Evolutionary conservation across 2,797 vertebrate species (phyloP).

Genomic region (Schizothorax lantsangensis): DNA sequence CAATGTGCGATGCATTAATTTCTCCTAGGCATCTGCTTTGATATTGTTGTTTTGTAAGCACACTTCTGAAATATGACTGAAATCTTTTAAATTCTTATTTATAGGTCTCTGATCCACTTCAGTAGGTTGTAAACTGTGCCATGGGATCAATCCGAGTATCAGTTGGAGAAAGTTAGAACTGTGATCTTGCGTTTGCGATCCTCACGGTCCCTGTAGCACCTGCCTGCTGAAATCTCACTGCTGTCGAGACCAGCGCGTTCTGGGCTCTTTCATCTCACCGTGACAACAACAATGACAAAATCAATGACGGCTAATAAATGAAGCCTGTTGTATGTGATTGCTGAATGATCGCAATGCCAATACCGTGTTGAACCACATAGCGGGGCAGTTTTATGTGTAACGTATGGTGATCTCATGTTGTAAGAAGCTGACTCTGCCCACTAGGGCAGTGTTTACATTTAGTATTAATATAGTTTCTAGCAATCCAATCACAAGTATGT

Average conservation of each 20-base stretch:
- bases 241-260: conserved; percentile 64
- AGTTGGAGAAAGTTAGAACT: conserved; percentile 37
- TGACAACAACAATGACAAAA: conserved; percentile 88
- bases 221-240: conserved; percentile 67
- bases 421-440: background rate
- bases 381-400: conserved; percentile 28
- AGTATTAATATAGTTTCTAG: background rate
- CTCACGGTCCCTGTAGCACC: conserved; percentile 58
- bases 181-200: conserved; percentile 45
- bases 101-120: conserved; percentile 38
- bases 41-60: conserved; percentile 40
- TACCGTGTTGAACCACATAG: conserved; percentile 76
- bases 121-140: conserved; percentile 39
- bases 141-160: conserved; percentile 28
- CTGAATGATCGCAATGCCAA: conserved; percentile 92
- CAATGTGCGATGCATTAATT: conserved; percentile 2
- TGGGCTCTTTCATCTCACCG: conserved; percentile 80
- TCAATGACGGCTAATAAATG: conserved; percentile 96
- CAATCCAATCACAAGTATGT: background rate
- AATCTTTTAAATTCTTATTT: conserved; percentile 56
- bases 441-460: background rate
- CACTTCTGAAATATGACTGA: conserved; percentile 28
- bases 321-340: conserved; percentile 93
- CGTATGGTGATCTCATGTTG: background rate
- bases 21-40: conserved; percentile 24